Base-by-base conservation (phyloP, 1,140 invertebrate genomes). In the Chrysomallon squamiferum region DNA sequence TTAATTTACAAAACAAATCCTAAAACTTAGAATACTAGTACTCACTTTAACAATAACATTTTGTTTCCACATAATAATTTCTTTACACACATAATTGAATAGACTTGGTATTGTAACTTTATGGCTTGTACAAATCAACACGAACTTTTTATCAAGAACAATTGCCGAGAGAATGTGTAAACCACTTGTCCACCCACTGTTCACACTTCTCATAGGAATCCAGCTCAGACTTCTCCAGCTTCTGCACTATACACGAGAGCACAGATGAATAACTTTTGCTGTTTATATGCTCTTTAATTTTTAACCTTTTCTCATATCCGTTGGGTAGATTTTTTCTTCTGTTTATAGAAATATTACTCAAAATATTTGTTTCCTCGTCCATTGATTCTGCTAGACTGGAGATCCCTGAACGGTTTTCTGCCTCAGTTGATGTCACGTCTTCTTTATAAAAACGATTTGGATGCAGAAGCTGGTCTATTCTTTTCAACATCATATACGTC, bases 381-480 rank as follows among this genome's bases (percentile, higher is more conserved):
- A 27, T 30, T 18, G 29, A 27, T 22, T 54, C 50, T 13, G 50
- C 18, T 2, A 30, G 11, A 20, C 50, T 54, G n/a, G 22, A 25
- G 15, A 27, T 22, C 4, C 6, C 15, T 15, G 35, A 38, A 38
- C 15, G 35, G 6, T 7, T 15, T 38, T 38, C 35, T 38, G 15
- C 6, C 35, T 38, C 35, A 7, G 35, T 7, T 15, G 35, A 38
- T 15, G 35, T 38, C 6, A 38, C 35, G 35, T 38, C 35, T 38
- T 5, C 50, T 54, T 27, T 30, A 18, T 3, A 54, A 54, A 54
- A 20, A 54, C 50, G 29, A 27, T 30, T 54, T 20, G 25, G 50
- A 9, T 54, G 50, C 50, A 54, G 25, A 27, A 54, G 7, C 25
- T 54, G 50, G 50, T 54, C 50, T 13, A 54, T 54, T 30, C 50